Percentiles rank a stretch among this genome's conserved stretches.
Evolutionary conservation across 2,888 invertebrate species (phyloP).

Genomic region (Apotomis capreana): DNA sequence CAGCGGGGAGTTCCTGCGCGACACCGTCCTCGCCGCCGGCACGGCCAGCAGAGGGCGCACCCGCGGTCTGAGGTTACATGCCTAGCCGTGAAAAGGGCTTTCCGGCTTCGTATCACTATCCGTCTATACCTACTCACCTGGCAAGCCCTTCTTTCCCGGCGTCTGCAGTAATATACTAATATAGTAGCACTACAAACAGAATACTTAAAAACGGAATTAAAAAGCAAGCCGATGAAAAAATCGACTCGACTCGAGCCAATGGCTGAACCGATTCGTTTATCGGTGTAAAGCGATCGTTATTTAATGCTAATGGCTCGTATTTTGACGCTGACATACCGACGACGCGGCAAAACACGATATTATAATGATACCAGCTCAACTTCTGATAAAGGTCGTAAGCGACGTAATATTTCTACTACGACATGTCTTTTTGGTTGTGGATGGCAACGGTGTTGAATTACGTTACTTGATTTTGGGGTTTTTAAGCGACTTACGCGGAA

Average conservation of each 20-base stretch:
- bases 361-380: not conserved
- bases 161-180: too few species aligned
- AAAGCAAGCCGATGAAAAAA: slow-evolving; percentile 2
- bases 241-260: not conserved
- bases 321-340: slow-evolving; percentile 18
- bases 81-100: too few species aligned
- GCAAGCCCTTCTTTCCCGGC: too few species aligned
- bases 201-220: not conserved
- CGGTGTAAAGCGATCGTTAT: slow-evolving; percentile 27
- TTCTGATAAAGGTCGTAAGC: not conserved
- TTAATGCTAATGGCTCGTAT: slow-evolving; percentile 14
- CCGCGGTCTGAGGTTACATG: too few species aligned
- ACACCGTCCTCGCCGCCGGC: too few species aligned
- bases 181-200: not conserved
- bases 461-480: slow-evolving; percentile 1
- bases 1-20: too few species aligned
- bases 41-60: too few species aligned
- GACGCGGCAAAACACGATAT: slow-evolving; percentile 11
- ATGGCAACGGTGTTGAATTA: slow-evolving; percentile 1
- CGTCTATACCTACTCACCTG: too few species aligned
- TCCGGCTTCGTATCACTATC: too few species aligned
- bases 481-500: slow-evolving; percentile 1
- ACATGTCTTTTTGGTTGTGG: not conserved
- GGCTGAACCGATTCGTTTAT: slow-evolving; percentile 20
- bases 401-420: not conserved